Evolutionary conservation across 2,797 vertebrate species (phyloP).

Genomic region (Scyliorhinus canicula): DNA sequence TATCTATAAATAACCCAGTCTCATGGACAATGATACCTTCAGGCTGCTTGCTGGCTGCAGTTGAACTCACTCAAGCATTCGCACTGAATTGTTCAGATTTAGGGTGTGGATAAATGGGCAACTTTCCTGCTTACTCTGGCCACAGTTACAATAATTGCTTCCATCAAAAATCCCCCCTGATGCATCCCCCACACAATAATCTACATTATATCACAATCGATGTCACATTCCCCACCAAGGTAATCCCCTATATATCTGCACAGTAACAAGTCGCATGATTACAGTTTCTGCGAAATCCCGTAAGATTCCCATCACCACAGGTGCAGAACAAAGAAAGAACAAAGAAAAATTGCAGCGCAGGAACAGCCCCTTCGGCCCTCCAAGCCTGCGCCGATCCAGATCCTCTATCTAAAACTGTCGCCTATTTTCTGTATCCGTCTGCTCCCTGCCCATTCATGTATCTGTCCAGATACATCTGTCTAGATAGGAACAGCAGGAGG

Average conservation of each 20-base stretch:
- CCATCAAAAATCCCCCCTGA: background rate
- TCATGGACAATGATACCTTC: background rate
- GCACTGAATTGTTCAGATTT: background rate
- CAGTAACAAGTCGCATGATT: background rate
- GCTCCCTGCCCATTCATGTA: too few relatives aligned
- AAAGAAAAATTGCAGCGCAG: too few relatives aligned
- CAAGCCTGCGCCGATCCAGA: too few relatives aligned
- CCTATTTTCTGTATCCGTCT: too few relatives aligned
- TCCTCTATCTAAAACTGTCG: too few relatives aligned
- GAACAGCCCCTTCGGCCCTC: too few relatives aligned
- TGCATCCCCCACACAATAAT: background rate
- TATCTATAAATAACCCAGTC: conserved; percentile 22
- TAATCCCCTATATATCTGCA: background rate
- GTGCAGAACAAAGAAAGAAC: too few relatives aligned
- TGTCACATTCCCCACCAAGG: background rate
- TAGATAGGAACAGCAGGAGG: background rate
- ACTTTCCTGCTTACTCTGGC: background rate
- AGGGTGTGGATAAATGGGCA: background rate
- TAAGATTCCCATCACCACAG: background rate
- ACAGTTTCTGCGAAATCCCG: background rate
- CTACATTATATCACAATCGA: background rate
- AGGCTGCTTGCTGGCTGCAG: background rate
- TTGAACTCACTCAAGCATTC: background rate
- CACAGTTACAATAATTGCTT: background rate
- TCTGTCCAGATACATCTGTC: too few relatives aligned